Base-by-base conservation (phyloP, 2,113 vertebrate species). In the Regulus satrapa region DNA sequence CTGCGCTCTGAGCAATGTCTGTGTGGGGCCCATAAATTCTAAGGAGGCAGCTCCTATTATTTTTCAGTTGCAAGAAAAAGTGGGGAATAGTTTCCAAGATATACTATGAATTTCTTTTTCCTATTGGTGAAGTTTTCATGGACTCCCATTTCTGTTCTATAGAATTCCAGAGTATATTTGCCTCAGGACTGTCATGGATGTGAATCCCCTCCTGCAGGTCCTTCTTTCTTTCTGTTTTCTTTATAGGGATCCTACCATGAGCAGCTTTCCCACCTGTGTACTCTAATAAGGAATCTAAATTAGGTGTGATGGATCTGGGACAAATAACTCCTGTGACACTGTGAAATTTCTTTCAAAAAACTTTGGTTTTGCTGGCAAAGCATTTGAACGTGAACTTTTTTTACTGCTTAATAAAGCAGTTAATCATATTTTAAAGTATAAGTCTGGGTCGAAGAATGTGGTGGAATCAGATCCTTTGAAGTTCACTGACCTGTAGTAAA, bases 401-500 rank as follows among this genome's bases (percentile, higher is more conserved):
- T 82, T 28, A 49, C 46, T 93, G 41, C 51, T 94, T 71, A 73
- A 28, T 88, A 93, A 92, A 94, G 63, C 51, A 85, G 58, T 87
- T 89, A 61, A 82, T 95, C 10, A 28, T 89, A 58, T 91, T 93
- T 92, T 73, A 38, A 94, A 84, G 19, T 48, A 12, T 49, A 55
- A 81, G 54, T 62, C 29, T 67, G 45, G 41, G 76, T 85, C 5
- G 0, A 91, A 95, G 69, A 31, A 49, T 19, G 32, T 79, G 72
- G 87, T 61, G 88, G 91, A 91, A 88, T 95, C 26, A 23, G 45
- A 84, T 75, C 45, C 43, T 79, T 91, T 87, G 58, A 95, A 78
- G 49, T 75, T 92, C 73, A 31, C 36, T 88, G 81, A 93, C 87
- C 62, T 94, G 69, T 52, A 76, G 54, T 75, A 82, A 89, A 93